These are phyloP conservation scores for Lycophotia porphyrea DNA, from an alignment of 2,888 invertebrate species.

Conservation along the genomic window DNA sequence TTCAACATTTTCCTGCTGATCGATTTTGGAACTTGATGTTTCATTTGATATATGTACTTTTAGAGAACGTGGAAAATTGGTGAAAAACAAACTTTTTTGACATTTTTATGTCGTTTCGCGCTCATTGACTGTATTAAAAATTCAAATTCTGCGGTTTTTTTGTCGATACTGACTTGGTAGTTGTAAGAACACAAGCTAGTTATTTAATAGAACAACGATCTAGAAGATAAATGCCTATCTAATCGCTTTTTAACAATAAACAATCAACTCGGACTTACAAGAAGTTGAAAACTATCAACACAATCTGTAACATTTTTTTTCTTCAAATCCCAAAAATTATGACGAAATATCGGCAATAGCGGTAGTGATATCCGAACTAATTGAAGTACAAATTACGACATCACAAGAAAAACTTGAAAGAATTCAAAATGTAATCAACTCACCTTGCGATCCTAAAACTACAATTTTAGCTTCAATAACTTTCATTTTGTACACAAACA, in stretches of 20 bases:
- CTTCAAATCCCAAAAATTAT: neutral
- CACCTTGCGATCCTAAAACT: conserved; percentile 95
- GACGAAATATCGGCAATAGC: conserved; percentile 36
- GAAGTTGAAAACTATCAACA: neutral
- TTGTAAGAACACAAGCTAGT: neutral
- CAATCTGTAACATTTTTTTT: neutral
- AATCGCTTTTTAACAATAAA: conserved; percentile 18
- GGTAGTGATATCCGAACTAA: conserved; percentile 29
- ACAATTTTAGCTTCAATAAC: conserved; percentile 96
- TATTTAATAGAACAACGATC: conserved; percentile 30
- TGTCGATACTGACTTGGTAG: neutral
- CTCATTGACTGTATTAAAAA: neutral
- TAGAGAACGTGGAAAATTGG: no score
- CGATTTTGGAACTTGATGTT: neutral
- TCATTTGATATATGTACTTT: neutral
- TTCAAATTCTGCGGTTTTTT: neutral
- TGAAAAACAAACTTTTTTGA: neutral
- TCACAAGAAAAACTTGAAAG: conserved; percentile 44
- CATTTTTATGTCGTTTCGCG: neutral
- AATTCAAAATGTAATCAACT: conserved; percentile 65
- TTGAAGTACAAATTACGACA: conserved; percentile 55
- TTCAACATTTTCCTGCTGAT: neutral
- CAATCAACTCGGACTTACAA: conserved; percentile 3
- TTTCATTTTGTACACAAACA: conserved; percentile 90
- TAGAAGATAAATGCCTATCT: conserved; percentile 14